Base-by-base conservation (phyloP, 2,888 invertebrate genomes). In the Phytoseiulus persimilis region DNA sequence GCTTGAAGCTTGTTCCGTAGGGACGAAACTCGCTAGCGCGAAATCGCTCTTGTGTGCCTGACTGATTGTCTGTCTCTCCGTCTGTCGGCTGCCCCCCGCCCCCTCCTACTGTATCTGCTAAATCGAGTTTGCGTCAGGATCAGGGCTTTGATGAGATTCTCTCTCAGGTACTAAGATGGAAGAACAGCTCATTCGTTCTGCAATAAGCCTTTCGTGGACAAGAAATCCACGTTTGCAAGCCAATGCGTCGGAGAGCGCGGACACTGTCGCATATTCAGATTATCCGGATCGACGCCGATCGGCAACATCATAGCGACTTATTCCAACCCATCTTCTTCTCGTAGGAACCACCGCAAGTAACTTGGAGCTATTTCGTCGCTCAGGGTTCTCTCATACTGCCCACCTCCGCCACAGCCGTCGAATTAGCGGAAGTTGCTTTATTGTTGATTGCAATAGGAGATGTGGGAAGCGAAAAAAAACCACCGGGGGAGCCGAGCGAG, bases 381-480 rank as follows among this genome's bases (percentile, higher is more conserved):
- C 65, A 65, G 18, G 5, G 65, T 28, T 18, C 28, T 23, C 65
- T 28, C 65, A 23, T 23, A 28, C 18, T 28, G 65, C 65, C 9
- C 65, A n/a, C n/a, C n/a, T n/a, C n/a, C n/a, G n/a, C n/a, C n/a
- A n/a, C n/a, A 1, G 65, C 65, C 18, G 65, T 23, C 65, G 65
- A 65, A 65, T 65, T 65, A 65, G 18, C 87, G 87, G 87, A 87
- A 87, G 87, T 87, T 6, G 32, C 87, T 87, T 87, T 87, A 87
- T 87, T 87, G 87, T 87, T 65, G 65, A 65, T 65, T 65, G 65
- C 65, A 28, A 65, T 14, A 65, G 28, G 39, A 14, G 65, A 65
- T 65, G 65, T 65, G 65, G 65, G 65, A 65, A 65, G 65, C 5
- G 18, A 65, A 65, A 28, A 39, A 39, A 39, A 39, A 39, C 39